Percentiles rank a stretch among this genome's conserved stretches.
phyloP scores from a whole-genome alignment of 2,888 invertebrate species.

The Eledona agricola region DNA sequence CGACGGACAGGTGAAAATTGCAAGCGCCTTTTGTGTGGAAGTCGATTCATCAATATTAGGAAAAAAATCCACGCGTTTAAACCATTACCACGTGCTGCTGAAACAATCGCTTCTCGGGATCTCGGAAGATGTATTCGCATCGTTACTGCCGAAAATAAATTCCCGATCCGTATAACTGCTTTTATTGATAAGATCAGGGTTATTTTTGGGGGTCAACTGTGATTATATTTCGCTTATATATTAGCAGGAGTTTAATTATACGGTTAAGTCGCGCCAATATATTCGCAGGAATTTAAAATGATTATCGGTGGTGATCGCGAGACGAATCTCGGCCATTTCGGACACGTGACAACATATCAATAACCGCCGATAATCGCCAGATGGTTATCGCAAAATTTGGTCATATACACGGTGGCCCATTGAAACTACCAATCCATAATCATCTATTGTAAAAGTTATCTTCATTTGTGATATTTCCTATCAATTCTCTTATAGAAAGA shows the following conservation, averaged over 20 bases:
- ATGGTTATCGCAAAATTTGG: conserved; percentile 1
- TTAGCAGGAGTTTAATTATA: conserved; percentile 31
- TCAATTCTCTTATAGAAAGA: too few relatives aligned
- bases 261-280: conserved; percentile 18
- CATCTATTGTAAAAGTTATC: too few relatives aligned
- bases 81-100: conserved; percentile 33
- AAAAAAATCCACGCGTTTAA: conserved; percentile 23
- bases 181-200: conserved; percentile 29
- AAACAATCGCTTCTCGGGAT: conserved; percentile 20
- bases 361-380: conserved; percentile 16
- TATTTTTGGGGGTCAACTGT: conserved; percentile 30
- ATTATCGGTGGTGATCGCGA: conserved; percentile 3
- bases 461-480: too few relatives aligned
- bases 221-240: conserved; percentile 33
- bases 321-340: conserved; percentile 11
- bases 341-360: conserved; percentile 30
- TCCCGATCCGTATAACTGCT: conserved; percentile 30
- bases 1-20: conserved; percentile 49
- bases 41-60: conserved; percentile 14
- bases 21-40: conserved; percentile 24
- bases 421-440: not conserved
- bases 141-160: conserved; percentile 25
- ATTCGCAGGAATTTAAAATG: conserved; percentile 7
- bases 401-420: too few relatives aligned
- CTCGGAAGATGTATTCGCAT: not conserved